phyloP scores from a whole-genome alignment of 2,888 invertebrate genomes.

The Ethmia dodecea region DNA sequence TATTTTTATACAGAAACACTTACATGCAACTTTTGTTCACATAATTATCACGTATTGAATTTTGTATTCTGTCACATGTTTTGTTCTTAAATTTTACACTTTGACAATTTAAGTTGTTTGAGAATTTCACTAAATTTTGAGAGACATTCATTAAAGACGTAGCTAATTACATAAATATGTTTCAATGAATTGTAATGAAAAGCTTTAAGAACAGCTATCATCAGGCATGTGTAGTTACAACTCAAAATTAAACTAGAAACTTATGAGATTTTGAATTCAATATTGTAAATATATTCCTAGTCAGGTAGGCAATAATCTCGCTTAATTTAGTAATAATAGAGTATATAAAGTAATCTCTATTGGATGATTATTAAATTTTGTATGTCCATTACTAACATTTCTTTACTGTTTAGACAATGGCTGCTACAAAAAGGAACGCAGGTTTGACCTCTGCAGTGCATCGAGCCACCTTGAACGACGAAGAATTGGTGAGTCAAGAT shows the following conservation, averaged over 20 bases:
- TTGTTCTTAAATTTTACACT: too few relatives aligned
- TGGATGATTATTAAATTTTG: too few relatives aligned
- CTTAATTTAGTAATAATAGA: conserved; percentile 6
- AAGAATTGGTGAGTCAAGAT: conserved; percentile 92
- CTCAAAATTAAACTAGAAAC: neutral
- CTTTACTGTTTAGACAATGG: conserved; percentile 93
- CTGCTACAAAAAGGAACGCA: conserved; percentile 97
- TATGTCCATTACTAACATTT: too few relatives aligned
- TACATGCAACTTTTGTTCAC: too few relatives aligned
- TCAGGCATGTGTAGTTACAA: conserved; percentile 45
- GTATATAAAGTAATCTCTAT: too few relatives aligned
- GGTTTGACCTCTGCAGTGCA: conserved; percentile 98
- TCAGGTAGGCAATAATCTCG: conserved; percentile 3
- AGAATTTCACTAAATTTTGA: too few relatives aligned
- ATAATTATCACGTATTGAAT: too few relatives aligned
- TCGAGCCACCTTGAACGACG: conserved; percentile 97
- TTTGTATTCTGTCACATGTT: too few relatives aligned
- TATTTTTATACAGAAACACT: too few relatives aligned
- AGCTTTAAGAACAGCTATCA: conserved; percentile 47
- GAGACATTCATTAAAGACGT: too few relatives aligned
- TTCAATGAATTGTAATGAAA: conserved; percentile 16
- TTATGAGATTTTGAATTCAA: neutral
- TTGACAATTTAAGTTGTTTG: too few relatives aligned
- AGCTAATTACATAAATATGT: too few relatives aligned
- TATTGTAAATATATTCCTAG: conserved; percentile 3